Conservation (phyloP, 2,113 vertebrate species). For the Shinisaurus crocodilurus region DNA sequence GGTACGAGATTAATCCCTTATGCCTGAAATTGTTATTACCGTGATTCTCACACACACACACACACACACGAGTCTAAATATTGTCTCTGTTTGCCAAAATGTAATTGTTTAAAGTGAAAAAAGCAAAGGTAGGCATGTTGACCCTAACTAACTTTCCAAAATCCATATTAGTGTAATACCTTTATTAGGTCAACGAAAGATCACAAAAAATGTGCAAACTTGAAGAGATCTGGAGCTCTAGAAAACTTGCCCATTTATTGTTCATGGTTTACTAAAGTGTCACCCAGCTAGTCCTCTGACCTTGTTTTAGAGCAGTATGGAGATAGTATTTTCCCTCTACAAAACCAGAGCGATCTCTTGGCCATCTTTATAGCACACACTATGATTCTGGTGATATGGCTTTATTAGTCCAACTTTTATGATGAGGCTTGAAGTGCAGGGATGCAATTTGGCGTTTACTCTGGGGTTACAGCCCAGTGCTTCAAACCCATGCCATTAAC, state of each 20-base stretch:
- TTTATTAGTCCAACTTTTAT: not conserved
- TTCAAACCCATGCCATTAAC: not conserved
- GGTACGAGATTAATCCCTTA: constrained; percentile 74
- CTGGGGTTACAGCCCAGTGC: not conserved
- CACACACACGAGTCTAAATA: not conserved
- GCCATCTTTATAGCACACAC: not conserved
- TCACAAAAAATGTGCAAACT: no score
- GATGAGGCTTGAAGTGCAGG: not conserved
- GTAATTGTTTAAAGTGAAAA: not conserved
- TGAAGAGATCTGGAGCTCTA: no score
- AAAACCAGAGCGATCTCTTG: not conserved
- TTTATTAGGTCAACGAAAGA: no score
- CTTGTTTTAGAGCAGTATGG: not conserved
- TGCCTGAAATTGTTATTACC: not conserved
- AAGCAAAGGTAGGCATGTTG: not conserved
- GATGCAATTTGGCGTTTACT: not conserved
- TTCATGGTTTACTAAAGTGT: not conserved
- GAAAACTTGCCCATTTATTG: no score
- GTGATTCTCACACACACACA: not conserved
- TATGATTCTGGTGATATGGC: no score
- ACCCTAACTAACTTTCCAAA: not conserved
- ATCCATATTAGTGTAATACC: not conserved
- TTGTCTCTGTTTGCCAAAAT: not conserved
- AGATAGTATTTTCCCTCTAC: not conserved
- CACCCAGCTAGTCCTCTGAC: not conserved